A percentile compares a stretch with the other conserved stretches of the same genome.
Conservation (phyloP, 2,888 invertebrate species). For the Nephrotoma guestfalica region DNA sequence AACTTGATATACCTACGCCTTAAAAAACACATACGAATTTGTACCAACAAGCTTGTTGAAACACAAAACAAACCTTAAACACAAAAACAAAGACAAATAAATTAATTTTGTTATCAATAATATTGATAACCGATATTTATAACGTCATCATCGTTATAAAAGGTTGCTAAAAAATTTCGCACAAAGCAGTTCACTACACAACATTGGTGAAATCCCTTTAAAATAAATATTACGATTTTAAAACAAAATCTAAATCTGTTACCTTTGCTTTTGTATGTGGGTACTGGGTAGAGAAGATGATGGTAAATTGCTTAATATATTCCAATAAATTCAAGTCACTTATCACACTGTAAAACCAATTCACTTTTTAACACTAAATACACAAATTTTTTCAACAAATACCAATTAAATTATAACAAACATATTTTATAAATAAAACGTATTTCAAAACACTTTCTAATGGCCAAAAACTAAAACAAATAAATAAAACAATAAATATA, state of each 20-base stretch:
- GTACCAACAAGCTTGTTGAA: neutral
- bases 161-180: neutral
- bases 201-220: neutral
- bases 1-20: neutral
- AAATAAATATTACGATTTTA: neutral
- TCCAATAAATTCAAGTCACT: neutral
- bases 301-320: neutral
- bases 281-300: neutral
- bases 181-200: neutral
- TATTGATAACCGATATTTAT: neutral
- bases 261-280: neutral
- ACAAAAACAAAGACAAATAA: neutral
- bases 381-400: neutral
- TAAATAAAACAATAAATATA: neutral
- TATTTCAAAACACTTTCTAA: neutral
- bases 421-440: no score
- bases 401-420: neutral
- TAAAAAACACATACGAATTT: neutral
- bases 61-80: neutral
- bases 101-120: neutral
- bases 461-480: neutral
- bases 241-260: neutral
- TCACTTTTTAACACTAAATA: neutral
- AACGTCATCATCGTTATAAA: neutral
- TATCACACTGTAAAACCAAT: neutral